phyloP scores from a whole-genome alignment of 2,113 vertebrate species.

The Eidolon helvum region DNA sequence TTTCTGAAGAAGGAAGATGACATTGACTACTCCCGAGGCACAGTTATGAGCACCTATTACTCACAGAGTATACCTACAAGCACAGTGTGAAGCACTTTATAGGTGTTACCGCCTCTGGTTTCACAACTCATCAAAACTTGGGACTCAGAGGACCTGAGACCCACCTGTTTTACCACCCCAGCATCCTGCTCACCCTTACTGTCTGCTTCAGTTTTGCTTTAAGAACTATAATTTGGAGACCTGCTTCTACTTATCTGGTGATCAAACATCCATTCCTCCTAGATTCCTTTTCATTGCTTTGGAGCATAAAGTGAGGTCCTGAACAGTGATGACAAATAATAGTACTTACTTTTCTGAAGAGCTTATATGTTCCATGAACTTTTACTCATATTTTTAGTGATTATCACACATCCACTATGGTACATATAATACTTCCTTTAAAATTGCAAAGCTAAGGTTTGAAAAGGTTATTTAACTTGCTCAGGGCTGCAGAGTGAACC shows the following conservation, averaged over 20 bases:
- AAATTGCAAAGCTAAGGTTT: background rate
- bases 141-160: background rate
- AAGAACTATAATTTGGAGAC: background rate
- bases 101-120: background rate
- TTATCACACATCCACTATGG: background rate
- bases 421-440: background rate
- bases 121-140: background rate
- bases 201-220: background rate
- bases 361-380: background rate
- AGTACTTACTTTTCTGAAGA: background rate
- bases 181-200: background rate
- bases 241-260: background rate
- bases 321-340: background rate
- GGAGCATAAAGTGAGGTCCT: background rate
- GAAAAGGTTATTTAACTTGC: background rate
- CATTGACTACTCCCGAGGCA: background rate
- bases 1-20: background rate
- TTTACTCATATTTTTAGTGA: background rate
- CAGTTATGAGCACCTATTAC: background rate
- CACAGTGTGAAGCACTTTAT: background rate
- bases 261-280: background rate
- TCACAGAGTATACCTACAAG: background rate
- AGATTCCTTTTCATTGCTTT: background rate
- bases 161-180: background rate
- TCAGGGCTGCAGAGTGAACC: background rate